Percentiles rank a stretch among this genome's conserved stretches.
phyloP scores from a whole-genome alignment of 2,888 invertebrate species.

The Eustalomyia histrio region DNA sequence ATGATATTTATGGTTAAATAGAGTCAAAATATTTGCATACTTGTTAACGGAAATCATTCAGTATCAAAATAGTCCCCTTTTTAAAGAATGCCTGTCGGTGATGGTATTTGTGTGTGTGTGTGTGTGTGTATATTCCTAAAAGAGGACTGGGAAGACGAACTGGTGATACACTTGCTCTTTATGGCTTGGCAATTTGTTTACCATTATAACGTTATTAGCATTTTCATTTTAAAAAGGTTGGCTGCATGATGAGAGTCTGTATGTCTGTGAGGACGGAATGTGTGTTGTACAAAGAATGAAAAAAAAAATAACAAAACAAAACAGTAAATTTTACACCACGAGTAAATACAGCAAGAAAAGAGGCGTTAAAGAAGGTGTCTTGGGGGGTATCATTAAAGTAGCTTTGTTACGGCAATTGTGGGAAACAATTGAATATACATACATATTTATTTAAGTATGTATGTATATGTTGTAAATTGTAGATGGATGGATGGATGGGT shows the following conservation, averaged over 20 bases:
- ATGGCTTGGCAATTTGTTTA: conserved; percentile 70
- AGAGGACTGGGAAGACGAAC: conserved; percentile 34
- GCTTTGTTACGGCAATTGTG: conserved; percentile 66
- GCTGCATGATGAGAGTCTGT: neutral
- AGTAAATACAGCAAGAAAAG: conserved; percentile 9
- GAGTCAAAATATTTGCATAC: conserved; percentile 76
- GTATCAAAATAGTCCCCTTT: conserved; percentile 68
- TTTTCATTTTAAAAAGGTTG: conserved; percentile 69
- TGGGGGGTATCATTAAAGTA: conserved; percentile 63
- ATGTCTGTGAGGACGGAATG: neutral
- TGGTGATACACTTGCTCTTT: conserved; percentile 61
- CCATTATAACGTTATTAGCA: conserved; percentile 78
- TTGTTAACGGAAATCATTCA: conserved; percentile 76
- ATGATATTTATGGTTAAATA: conserved; percentile 66
- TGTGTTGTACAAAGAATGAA: neutral
- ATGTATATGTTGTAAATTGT: neutral
- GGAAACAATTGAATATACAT: conserved; percentile 66
- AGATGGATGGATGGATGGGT: conserved; percentile 47
- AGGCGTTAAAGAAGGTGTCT: conserved; percentile 61
- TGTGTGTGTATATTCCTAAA: neutral
- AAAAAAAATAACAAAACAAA: too few relatives aligned
- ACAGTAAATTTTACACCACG: conserved; percentile 35
- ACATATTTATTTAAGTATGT: too few relatives aligned
- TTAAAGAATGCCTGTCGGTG: conserved; percentile 40
- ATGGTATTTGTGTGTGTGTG: neutral